Conservation (phyloP, 1,140 invertebrate genomes). For the Proctacanthus coquilletti region DNA sequence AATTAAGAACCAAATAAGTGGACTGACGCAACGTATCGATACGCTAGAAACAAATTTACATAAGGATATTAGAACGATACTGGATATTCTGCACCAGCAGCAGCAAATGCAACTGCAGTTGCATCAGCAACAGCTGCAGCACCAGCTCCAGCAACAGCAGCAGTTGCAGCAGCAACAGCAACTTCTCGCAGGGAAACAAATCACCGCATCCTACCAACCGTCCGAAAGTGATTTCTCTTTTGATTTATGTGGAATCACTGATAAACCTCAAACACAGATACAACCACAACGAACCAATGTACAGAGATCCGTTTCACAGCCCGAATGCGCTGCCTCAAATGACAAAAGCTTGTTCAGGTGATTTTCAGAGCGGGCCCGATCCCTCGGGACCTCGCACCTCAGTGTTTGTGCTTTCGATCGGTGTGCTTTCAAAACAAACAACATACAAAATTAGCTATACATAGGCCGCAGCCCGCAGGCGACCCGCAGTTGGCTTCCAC, state of each 20-base stretch:
- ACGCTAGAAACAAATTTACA: conserved; percentile 7
- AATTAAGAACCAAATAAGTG: conserved; percentile 6
- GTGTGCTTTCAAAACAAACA: neutral
- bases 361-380: neutral
- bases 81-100: conserved; percentile 7
- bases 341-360: conserved; percentile 9
- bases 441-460: too few species aligned
- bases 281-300: conserved; percentile 4
- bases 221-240: conserved; percentile 11
- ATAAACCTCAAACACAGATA: conserved; percentile 4
- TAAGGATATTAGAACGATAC: conserved; percentile 8
- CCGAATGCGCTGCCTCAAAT: conserved; percentile 5
- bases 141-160: conserved; percentile 7
- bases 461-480: too few species aligned
- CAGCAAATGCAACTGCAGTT: conserved; percentile 5
- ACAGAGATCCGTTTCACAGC: conserved; percentile 9
- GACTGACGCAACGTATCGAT: conserved; percentile 6
- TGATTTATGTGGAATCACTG: conserved; percentile 6
- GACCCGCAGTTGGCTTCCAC: too few species aligned
- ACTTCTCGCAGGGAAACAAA: conserved; percentile 4
- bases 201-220: conserved; percentile 7
- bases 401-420: neutral
- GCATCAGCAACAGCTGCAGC: conserved; percentile 6
- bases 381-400: neutral
- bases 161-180: conserved; percentile 2